Conservation (phyloP, 2,113 vertebrate genomes). For the Alexandromys fortis region DNA sequence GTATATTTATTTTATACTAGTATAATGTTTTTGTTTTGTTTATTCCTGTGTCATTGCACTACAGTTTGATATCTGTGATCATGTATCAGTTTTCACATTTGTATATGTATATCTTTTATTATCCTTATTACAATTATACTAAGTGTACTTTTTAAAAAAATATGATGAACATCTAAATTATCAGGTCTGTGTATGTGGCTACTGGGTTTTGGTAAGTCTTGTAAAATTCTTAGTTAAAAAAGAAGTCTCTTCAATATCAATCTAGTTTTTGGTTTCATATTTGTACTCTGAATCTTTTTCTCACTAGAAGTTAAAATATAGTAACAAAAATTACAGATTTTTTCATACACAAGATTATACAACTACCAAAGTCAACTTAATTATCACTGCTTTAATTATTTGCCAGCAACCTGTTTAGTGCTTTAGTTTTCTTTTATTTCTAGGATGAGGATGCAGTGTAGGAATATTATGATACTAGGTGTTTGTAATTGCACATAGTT, state of each 20-base stretch:
- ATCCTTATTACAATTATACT: not conserved
- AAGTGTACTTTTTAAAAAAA: not conserved
- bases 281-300: slow-evolving; percentile 6
- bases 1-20: not conserved
- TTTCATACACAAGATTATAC: not conserved
- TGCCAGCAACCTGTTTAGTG: not conserved
- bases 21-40: not conserved
- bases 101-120: not conserved
- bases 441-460: not conserved
- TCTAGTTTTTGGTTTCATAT: not conserved
- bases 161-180: not conserved
- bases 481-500: not conserved
- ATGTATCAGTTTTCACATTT: not conserved
- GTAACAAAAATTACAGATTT: not conserved
- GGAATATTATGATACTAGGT: not conserved
- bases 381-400: slow-evolving; percentile 20
- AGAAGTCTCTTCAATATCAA: not conserved
- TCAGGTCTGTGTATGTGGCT: not conserved
- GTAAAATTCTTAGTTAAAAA: not conserved
- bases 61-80: not conserved
- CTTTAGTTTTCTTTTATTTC: not conserved
- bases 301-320: not conserved
- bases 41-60: not conserved
- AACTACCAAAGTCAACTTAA: not conserved
- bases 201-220: not conserved